Percentiles rank a stretch among this genome's conserved stretches.
Evolutionary conservation across 37 sponge, comb jelly and placozoan genomes (phyloP).

Genomic region (Diacarnus erythraeanus): DNA sequence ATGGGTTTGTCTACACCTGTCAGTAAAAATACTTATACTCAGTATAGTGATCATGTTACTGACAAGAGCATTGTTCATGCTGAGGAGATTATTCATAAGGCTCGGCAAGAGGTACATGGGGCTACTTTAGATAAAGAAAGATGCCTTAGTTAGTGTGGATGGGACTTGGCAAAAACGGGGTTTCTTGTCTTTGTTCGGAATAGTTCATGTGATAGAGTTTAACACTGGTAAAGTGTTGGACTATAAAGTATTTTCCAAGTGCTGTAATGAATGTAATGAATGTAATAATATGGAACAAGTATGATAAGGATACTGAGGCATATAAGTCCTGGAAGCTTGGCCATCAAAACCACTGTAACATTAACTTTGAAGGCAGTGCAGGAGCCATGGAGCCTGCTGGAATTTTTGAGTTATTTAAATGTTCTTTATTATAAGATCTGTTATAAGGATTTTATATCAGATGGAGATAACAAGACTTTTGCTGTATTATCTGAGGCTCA

Average conservation of each 20-base stretch:
- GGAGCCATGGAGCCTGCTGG: slow-evolving; percentile 34
- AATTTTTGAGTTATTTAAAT: neutral
- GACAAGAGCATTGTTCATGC: neutral
- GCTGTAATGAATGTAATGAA: neutral
- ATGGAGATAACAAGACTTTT: slow-evolving; percentile 24
- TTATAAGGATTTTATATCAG: slow-evolving; percentile 4
- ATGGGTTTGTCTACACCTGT: neutral
- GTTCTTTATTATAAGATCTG: slow-evolving; percentile 8
- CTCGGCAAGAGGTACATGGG: neutral
- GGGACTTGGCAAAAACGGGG: neutral
- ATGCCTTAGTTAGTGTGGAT: too few species aligned
- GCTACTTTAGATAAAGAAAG: neutral
- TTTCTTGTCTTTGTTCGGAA: neutral
- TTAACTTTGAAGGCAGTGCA: slow-evolving; percentile 19
- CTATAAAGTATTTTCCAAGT: neutral
- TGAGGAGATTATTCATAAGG: neutral
- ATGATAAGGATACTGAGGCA: neutral
- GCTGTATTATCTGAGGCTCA: neutral
- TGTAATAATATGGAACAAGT: neutral
- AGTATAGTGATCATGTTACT: neutral
- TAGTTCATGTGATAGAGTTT: neutral
- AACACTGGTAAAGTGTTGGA: neutral
- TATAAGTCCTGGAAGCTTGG: slow-evolving; percentile 6
- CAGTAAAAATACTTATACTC: neutral
- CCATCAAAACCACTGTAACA: neutral